Conservation (phyloP, 2,888 invertebrate species). For the Entomobrya proxima region DNA sequence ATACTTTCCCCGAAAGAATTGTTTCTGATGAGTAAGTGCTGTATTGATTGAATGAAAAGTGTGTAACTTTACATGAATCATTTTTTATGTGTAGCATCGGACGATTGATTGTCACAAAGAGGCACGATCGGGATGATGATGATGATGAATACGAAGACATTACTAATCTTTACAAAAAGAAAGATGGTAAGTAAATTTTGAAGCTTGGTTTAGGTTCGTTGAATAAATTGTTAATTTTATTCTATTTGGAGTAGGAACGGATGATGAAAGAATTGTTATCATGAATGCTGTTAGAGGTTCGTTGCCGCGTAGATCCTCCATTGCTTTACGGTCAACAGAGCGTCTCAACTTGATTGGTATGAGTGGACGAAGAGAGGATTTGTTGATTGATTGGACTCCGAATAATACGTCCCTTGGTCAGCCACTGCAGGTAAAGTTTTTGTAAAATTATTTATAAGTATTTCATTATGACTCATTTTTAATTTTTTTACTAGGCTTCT, state of each 20-base stretch:
- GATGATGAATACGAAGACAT: conserved; percentile 84
- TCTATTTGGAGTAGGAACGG: too few species aligned
- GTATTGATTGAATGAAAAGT: too few species aligned
- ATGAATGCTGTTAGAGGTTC: conserved; percentile 84
- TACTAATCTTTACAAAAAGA: conserved; percentile 83
- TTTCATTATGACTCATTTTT: too few species aligned
- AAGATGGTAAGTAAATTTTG: too few species aligned
- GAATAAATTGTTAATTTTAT: too few species aligned
- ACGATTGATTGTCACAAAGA: conserved; percentile 83
- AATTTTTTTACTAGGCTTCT: too few species aligned
- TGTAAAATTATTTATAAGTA: too few species aligned
- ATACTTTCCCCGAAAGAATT: conserved; percentile 80
- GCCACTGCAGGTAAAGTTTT: conserved; percentile 83
- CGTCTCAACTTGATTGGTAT: conserved; percentile 23
- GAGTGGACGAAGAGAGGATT: conserved; percentile 82
- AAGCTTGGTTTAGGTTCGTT: too few species aligned
- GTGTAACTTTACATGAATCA: too few species aligned
- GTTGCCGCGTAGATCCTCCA: conserved; percentile 82
- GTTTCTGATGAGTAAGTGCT: conserved; percentile 79
- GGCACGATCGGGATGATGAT: conserved; percentile 82
- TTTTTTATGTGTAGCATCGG: too few species aligned
- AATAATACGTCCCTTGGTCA: conserved; percentile 83
- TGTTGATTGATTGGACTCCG: conserved; percentile 80
- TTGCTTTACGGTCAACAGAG: conserved; percentile 77
- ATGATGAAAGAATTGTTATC: conserved; percentile 83